A percentile compares a stretch with the other conserved stretches of the same genome.
These are phyloP conservation scores for Drosophila trapezifrons DNA, from an alignment of 1,140 invertebrate genomes.

Conservation along the genomic window DNA sequence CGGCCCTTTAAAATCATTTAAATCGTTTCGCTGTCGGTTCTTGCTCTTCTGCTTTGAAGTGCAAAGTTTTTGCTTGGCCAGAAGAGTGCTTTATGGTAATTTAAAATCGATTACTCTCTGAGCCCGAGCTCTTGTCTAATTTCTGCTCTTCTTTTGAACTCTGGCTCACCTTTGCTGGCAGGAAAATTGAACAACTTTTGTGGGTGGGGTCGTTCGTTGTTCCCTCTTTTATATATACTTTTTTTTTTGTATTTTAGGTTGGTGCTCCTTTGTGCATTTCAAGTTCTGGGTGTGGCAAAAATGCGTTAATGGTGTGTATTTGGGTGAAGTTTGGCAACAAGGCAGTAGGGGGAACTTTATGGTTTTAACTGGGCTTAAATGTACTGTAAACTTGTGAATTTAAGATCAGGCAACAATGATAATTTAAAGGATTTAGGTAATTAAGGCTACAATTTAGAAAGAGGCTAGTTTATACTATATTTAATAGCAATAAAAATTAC, in stretches of 20 bases:
- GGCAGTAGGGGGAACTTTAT: conserved; percentile 1
- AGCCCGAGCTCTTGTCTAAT: conserved; percentile 37
- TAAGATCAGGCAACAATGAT: background rate
- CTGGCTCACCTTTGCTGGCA: conserved; percentile 38
- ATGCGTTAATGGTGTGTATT: conserved; percentile 38
- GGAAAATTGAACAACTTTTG: conserved; percentile 16
- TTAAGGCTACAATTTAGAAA: background rate
- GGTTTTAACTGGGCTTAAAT: conserved; percentile 8
- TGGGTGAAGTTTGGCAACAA: conserved; percentile 51
- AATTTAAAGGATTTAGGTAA: background rate
- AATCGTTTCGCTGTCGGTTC: background rate
- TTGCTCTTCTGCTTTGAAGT: conserved; percentile 25
- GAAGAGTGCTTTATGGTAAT: conserved; percentile 40
- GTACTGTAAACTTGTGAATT: conserved; percentile 5
- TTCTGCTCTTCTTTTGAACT: conserved; percentile 44
- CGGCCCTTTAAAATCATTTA: conserved; percentile 29
- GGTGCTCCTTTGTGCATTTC: conserved; percentile 41
- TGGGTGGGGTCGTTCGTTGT: conserved; percentile 26
- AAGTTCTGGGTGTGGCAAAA: conserved; percentile 49
- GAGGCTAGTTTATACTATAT: background rate
- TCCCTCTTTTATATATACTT: conserved; percentile 4
- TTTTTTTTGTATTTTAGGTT: conserved; percentile 15
- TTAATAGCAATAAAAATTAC: background rate
- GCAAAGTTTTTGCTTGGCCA: conserved; percentile 29
- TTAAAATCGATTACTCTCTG: conserved; percentile 54